These are phyloP conservation scores for Geopemphigus sp. DNA, from an alignment of 1,140 invertebrate genomes.

Conservation along the genomic window DNA sequence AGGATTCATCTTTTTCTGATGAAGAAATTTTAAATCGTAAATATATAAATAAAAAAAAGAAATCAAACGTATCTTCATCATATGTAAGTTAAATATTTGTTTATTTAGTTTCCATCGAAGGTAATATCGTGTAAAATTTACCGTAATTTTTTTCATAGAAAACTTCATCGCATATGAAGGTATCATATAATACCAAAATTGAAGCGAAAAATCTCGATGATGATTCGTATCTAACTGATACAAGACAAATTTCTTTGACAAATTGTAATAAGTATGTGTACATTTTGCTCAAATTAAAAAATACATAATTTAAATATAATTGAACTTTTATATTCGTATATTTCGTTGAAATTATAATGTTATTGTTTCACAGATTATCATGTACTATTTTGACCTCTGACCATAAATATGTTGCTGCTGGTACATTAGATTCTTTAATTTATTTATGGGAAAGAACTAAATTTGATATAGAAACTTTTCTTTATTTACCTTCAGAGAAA, in stretches of 20 bases:
- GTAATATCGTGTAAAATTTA: neutral
- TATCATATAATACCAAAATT: neutral
- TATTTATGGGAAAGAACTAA: conserved; percentile 29
- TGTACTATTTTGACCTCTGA: conserved; percentile 19
- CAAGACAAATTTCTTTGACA: neutral
- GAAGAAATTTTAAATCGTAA: neutral
- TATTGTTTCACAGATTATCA: conserved; percentile 7
- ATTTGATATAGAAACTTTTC: neutral
- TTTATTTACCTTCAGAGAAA: neutral
- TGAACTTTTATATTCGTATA: no score
- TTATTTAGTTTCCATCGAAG: neutral
- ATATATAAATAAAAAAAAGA: neutral
- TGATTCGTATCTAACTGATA: neutral
- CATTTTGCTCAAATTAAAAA: neutral
- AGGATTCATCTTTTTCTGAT: neutral
- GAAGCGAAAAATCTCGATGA: conserved; percentile 2
- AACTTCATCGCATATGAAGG: neutral
- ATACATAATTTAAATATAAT: neutral
- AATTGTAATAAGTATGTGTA: conserved; percentile 16
- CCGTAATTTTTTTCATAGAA: conserved; percentile 1
- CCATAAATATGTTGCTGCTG: conserved; percentile 11
- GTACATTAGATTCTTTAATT: conserved; percentile 27
- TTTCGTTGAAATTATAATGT: no score
- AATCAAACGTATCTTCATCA: neutral
- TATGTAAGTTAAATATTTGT: conserved; percentile 16